Base-by-base conservation (phyloP, 2,113 vertebrate species). In the Opisthocomus hoazin region DNA sequence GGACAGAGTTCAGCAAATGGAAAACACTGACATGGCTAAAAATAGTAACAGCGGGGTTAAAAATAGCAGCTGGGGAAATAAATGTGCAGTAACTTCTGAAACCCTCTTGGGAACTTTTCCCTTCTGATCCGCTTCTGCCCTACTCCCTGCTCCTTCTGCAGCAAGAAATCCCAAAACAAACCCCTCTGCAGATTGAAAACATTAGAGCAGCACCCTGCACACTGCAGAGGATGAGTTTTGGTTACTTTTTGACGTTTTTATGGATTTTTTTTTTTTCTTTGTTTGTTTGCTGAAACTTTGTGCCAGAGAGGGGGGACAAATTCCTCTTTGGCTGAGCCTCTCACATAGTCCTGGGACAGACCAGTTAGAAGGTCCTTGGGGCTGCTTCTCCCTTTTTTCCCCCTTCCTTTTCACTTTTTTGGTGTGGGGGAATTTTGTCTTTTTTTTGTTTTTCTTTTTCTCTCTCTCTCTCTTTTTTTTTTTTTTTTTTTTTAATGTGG, bases 1-100 rank as follows among this genome's bases (percentile, higher is more conserved):
- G 96, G 96, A 94, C 96, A 94, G 80, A 83, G 96, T 96, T 97
- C 96, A 97, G 73, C 95, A 78, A 92, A 95, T 97, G 97, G 95
- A 97, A 97, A 97, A 94, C 95, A 97, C 85, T 89, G 96, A 82
- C 90, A 90, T 34, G 92, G 83, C 41, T 96, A 97, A 97, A 97
- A 97, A 97, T 97, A 97, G 97, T 56, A 93, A 89, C 89, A 84
- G 78, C 70, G 6, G 26, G 65, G 88, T 96, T 97, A 97, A 97
- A 97, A 97, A 97, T 97, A 97, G 96, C 84, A 71, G 61, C 84
- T 87, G 93, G 90, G 92, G 96, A 95, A 97, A 91, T 75, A 89
- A 94, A 90, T 83, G 96, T 94, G 94, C 92, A 54, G 95, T 26
- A 90, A 92, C 60, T 97, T 84, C 91, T 91, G 90, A 89, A 97